These are phyloP conservation scores for Leptatherina wallacei DNA, from an alignment of 2,797 vertebrate species.

Conservation along the genomic window DNA sequence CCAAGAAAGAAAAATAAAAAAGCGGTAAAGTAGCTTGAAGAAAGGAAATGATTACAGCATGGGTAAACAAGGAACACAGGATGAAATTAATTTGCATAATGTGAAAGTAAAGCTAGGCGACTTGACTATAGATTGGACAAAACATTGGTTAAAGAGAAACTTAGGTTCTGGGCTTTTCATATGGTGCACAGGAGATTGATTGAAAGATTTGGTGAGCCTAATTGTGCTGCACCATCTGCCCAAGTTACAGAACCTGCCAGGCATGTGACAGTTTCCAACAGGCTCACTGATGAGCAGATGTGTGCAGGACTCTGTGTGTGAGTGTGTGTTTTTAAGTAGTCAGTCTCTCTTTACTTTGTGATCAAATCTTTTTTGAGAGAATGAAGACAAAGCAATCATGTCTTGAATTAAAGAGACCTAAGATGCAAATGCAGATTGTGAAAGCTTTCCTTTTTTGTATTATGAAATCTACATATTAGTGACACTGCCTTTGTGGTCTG, in stretches of 20 bases:
- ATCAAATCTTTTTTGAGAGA: constrained; percentile 46
- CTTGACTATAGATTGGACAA: constrained; percentile 25
- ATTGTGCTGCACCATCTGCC: constrained; percentile 88
- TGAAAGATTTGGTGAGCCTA: constrained; percentile 83
- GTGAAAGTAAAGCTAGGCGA: constrained; percentile 13
- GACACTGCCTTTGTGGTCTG: constrained; percentile 19
- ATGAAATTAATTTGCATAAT: constrained; percentile 9
- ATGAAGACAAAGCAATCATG: constrained; percentile 52
- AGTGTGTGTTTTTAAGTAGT: constrained; percentile 22
- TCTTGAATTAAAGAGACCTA: constrained; percentile 29
- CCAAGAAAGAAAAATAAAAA: background rate
- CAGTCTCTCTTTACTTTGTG: constrained; percentile 56
- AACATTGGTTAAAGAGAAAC: constrained; percentile 39
- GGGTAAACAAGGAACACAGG: constrained; percentile 7
- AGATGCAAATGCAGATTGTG: constrained; percentile 26
- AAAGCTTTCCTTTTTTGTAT: constrained; percentile 26
- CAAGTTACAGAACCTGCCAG: constrained; percentile 78
- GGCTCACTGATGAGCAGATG: constrained; percentile 78
- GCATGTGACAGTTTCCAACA: constrained; percentile 78
- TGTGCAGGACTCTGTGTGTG: constrained; percentile 53
- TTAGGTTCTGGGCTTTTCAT: constrained; percentile 54
- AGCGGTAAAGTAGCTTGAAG: background rate
- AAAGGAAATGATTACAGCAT: constrained; percentile 2
- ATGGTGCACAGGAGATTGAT: constrained; percentile 68
- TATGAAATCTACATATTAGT: constrained; percentile 38